These are phyloP conservation scores for Adelognathus sp. DNA, from an alignment of 2,888 invertebrate species.

Conservation along the genomic window DNA sequence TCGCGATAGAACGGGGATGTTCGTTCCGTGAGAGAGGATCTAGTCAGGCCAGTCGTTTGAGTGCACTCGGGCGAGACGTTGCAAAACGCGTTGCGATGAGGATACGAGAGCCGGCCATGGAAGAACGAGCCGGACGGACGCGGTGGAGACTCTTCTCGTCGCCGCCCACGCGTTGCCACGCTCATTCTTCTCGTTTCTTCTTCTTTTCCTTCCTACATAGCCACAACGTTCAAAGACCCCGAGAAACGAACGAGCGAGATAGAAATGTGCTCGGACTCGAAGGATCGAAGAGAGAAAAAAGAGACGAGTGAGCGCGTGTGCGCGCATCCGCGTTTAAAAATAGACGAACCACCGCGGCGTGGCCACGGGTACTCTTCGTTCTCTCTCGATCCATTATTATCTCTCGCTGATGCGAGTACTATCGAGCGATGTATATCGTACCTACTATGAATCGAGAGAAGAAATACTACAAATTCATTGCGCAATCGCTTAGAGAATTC, in stretches of 20 bases:
- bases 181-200: neutral
- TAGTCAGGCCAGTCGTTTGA: constrained; percentile 59
- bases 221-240: constrained; percentile 59
- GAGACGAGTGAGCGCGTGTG: too few species aligned
- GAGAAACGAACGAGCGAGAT: neutral
- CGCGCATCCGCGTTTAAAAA: constrained; percentile 50
- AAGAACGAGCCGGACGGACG: constrained; percentile 41
- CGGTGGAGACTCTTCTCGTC: constrained; percentile 26
- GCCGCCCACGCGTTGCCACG: constrained; percentile 43
- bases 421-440: neutral
- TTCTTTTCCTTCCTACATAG: neutral
- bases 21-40: constrained; percentile 44
- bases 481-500: neutral
- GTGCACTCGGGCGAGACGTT: constrained; percentile 59
- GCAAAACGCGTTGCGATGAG: constrained; percentile 55
- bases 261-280: constrained; percentile 29
- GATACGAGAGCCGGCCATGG: constrained; percentile 34
- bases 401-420: neutral
- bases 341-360: constrained; percentile 5
- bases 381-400: constrained; percentile 5
- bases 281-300: constrained; percentile 45
- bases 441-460: neutral
- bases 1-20: constrained; percentile 43
- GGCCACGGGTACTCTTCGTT: too few species aligned
- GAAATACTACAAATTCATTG: neutral